Evolutionary conservation across 2,797 vertebrate genomes (phyloP).

Genomic region (Manis javanica): DNA sequence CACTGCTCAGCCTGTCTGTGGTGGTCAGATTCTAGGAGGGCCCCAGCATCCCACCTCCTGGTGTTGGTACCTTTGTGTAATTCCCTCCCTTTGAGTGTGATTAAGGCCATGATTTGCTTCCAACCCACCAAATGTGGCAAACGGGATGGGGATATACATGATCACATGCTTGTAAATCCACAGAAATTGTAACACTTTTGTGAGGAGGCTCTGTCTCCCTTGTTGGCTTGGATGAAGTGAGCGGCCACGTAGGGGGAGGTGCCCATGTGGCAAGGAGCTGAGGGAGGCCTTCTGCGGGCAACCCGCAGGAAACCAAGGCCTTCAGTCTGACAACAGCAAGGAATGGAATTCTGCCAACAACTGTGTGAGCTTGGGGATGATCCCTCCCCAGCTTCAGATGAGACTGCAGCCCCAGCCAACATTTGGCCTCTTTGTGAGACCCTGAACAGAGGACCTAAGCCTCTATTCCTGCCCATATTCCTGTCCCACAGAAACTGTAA

Average conservation of each 20-base stretch:
- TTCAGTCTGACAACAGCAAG: neutral
- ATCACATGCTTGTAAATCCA: no score
- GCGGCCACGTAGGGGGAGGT: neutral
- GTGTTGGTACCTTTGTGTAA: neutral
- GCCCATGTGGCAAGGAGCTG: neutral
- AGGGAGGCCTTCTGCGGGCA: neutral
- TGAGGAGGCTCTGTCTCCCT: neutral
- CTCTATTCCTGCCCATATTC: no score
- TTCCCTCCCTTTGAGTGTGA: neutral
- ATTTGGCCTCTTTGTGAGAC: neutral
- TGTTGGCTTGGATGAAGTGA: neutral
- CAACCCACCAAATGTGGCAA: neutral
- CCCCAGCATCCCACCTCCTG: neutral
- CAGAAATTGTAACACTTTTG: neutral
- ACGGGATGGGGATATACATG: neutral
- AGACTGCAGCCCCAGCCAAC: neutral
- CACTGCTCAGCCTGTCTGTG: no score
- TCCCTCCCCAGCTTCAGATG: neutral
- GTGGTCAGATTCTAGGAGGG: neutral
- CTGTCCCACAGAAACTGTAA: neutral
- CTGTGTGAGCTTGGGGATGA: fast-evolving
- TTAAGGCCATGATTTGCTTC: neutral
- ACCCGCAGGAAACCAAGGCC: no score
- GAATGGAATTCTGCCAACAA: neutral
- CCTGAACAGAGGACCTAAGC: neutral